Percentiles rank a stretch among this genome's conserved stretches.
These are phyloP conservation scores for Athalia circularis DNA, from an alignment of 2,888 invertebrate genomes.

Conservation along the genomic window DNA sequence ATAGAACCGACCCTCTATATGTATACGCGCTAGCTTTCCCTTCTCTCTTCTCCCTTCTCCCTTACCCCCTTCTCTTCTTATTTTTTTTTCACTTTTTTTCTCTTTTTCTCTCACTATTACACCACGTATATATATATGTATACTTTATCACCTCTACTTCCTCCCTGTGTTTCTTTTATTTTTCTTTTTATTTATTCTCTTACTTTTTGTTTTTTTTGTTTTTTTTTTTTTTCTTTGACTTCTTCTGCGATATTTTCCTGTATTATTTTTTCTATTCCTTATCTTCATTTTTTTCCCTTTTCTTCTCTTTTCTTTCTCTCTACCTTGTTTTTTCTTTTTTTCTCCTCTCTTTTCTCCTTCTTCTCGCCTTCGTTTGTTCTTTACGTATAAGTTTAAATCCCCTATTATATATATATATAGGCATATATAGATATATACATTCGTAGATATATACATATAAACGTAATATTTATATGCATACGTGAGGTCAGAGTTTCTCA, in stretches of 20 bases:
- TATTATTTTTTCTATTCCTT: not conserved
- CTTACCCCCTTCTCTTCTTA: not conserved
- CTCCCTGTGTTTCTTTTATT: no score
- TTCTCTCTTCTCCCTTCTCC: not conserved
- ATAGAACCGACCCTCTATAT: conserved; percentile 55
- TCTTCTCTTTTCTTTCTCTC: conserved; percentile 9
- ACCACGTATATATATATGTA: no score
- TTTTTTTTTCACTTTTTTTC: conserved; percentile 3
- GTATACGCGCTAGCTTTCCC: conserved; percentile 48
- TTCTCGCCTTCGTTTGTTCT: conserved; percentile 32
- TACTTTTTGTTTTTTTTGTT: not conserved
- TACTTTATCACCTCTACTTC: no score
- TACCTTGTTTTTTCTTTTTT: conserved; percentile 1
- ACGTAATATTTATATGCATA: not conserved
- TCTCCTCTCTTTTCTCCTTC: not conserved
- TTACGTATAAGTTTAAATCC: conserved; percentile 26
- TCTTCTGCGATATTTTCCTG: not conserved
- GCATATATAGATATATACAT: not conserved
- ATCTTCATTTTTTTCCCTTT: conserved; percentile 13
- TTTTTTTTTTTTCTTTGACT: not conserved
- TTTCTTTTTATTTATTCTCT: conserved; percentile 35
- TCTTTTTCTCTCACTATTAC: not conserved
- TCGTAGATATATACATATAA: not conserved
- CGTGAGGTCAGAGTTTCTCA: conserved; percentile 31
- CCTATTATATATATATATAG: not conserved